Conservation (phyloP, 2,888 invertebrate genomes). For the Heliconius aoede region DNA sequence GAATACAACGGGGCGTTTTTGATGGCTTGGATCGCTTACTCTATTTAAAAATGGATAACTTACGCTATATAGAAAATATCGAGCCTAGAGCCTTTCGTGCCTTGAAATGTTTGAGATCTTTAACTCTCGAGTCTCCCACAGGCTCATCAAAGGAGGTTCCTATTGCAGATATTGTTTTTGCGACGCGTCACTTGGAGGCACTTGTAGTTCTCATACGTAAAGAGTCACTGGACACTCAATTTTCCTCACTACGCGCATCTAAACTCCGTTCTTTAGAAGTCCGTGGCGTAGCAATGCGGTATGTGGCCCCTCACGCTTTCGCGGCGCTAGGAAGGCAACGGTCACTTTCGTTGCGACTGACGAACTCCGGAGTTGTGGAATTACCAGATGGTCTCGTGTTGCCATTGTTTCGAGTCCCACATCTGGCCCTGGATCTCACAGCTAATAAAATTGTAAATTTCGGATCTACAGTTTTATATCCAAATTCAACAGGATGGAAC, state of each 20-base stretch:
- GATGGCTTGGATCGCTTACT: slow-evolving; percentile 87
- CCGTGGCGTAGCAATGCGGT: slow-evolving; percentile 87
- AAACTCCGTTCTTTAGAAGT: slow-evolving; percentile 90
- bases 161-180: slow-evolving; percentile 55
- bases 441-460: slow-evolving; percentile 89
- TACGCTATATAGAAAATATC: slow-evolving; percentile 86
- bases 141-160: slow-evolving; percentile 82
- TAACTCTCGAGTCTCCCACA: slow-evolving; percentile 86
- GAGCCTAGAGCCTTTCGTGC: slow-evolving; percentile 88
- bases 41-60: slow-evolving; percentile 86
- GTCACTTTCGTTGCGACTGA: slow-evolving; percentile 87
- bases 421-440: slow-evolving; percentile 89
- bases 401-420: slow-evolving; percentile 87
- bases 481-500: slow-evolving; percentile 91
- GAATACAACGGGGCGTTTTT: slow-evolving; percentile 86
- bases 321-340: slow-evolving; percentile 87
- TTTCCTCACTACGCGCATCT: slow-evolving; percentile 87
- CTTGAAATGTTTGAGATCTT: slow-evolving; percentile 85
- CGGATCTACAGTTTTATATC: slow-evolving; percentile 90
- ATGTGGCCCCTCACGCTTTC: slow-evolving; percentile 88
- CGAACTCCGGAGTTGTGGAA: slow-evolving; percentile 87
- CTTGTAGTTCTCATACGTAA: slow-evolving; percentile 85
- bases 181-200: slow-evolving; percentile 57
- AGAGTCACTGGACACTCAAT: slow-evolving; percentile 86
- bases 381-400: slow-evolving; percentile 89